Evolutionary conservation across 1,140 invertebrate species (phyloP).

Genomic region (Mizuhopecten yessoensis): DNA sequence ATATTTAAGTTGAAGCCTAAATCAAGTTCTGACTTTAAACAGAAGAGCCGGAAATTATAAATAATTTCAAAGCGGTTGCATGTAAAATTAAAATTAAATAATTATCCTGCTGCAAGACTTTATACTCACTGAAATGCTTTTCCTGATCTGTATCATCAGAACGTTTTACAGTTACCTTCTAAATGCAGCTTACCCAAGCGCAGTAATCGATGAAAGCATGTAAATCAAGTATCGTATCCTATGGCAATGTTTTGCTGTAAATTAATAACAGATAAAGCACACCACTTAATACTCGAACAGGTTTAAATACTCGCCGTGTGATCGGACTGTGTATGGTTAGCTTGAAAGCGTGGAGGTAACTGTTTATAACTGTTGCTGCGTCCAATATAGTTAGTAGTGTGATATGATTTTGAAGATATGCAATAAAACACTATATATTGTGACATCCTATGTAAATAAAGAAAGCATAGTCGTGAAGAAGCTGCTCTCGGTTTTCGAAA

Average conservation of each 20-base stretch:
- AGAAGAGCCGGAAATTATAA: background rate
- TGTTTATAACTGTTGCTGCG: background rate
- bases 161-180: background rate
- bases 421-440: no score
- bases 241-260: conserved; percentile 33
- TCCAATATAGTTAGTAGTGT: no score
- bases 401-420: no score
- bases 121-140: background rate
- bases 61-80: background rate
- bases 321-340: background rate
- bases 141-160: background rate
- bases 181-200: no score
- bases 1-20: background rate
- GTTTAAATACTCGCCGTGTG: conserved; percentile 2
- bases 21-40: background rate
- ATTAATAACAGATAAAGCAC: background rate
- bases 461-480: no score
- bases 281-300: background rate
- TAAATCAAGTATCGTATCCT: background rate
- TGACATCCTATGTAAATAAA: no score
- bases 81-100: background rate
- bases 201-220: background rate
- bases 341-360: background rate
- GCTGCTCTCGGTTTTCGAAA: no score
- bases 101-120: background rate